phyloP scores from a whole-genome alignment of 2,113 vertebrate genomes.

The Todiramphus saurophagus region DNA sequence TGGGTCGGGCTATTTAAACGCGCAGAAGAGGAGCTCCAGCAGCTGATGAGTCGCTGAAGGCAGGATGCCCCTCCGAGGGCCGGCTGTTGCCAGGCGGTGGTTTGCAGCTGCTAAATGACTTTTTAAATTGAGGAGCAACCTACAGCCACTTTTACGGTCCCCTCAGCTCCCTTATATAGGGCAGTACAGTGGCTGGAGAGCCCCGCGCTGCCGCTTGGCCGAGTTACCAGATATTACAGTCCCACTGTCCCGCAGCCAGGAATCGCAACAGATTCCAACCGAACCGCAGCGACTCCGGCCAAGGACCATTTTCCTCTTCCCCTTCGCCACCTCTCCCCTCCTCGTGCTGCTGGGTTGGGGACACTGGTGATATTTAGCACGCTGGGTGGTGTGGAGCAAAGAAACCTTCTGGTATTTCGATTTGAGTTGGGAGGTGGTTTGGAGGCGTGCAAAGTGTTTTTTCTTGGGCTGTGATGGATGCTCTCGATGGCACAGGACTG shows the following conservation, averaged over 20 bases:
- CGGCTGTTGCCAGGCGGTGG: not conserved
- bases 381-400: not conserved
- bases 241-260: not conserved
- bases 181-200: not conserved
- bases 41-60: not conserved
- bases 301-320: not conserved
- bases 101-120: conserved; percentile 3
- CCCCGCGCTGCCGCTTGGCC: not conserved
- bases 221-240: not conserved
- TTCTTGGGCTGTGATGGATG: not conserved
- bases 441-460: not conserved
- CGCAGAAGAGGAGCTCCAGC: not conserved
- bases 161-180: not conserved
- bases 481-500: not conserved
- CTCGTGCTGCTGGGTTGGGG: not conserved
- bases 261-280: not conserved
- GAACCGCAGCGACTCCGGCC: not conserved
- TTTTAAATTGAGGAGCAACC: not conserved
- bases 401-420: not conserved
- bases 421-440: not conserved
- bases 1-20: not conserved
- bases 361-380: not conserved
- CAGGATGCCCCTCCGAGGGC: not conserved
- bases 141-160: not conserved
- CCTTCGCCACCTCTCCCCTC: not conserved